phyloP scores from a whole-genome alignment of 2,888 invertebrate genomes.

The Petrophora chlorosata region DNA sequence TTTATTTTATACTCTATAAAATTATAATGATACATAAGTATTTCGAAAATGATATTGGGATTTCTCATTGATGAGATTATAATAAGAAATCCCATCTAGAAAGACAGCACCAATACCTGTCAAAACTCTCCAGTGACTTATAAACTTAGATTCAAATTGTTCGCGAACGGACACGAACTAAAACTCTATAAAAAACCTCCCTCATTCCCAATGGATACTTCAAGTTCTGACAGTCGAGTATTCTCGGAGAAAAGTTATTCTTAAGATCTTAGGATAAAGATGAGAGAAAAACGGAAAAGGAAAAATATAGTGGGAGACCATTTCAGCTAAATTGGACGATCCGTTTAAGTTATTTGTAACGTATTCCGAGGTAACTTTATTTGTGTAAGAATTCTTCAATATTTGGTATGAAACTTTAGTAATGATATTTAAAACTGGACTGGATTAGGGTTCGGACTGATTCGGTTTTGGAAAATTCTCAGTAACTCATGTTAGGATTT shows the following conservation, averaged over 20 bases:
- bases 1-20: too few species aligned
- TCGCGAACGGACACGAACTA: constrained; percentile 11
- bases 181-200: constrained; percentile 18
- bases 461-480: too few species aligned
- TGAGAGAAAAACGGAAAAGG: constrained; percentile 15
- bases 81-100: too few species aligned
- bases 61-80: too few species aligned
- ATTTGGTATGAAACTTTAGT: background rate
- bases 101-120: too few species aligned
- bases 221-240: constrained; percentile 28
- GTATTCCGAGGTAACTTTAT: background rate
- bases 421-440: too few species aligned
- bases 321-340: constrained; percentile 11
- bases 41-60: too few species aligned
- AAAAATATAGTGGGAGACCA: constrained; percentile 15
- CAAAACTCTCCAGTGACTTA: constrained; percentile 9
- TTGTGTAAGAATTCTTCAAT: constrained; percentile 6
- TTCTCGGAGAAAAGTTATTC: constrained; percentile 28
- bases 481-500: too few species aligned
- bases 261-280: constrained; percentile 28
- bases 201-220: constrained; percentile 25
- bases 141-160: constrained; percentile 15
- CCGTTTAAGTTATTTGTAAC: constrained; percentile 8
- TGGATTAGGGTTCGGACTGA: too few species aligned
- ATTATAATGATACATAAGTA: too few species aligned